These are phyloP conservation scores for Centrocercus urophasianus DNA, from an alignment of 2,113 vertebrate species.

Conservation along the genomic window DNA sequence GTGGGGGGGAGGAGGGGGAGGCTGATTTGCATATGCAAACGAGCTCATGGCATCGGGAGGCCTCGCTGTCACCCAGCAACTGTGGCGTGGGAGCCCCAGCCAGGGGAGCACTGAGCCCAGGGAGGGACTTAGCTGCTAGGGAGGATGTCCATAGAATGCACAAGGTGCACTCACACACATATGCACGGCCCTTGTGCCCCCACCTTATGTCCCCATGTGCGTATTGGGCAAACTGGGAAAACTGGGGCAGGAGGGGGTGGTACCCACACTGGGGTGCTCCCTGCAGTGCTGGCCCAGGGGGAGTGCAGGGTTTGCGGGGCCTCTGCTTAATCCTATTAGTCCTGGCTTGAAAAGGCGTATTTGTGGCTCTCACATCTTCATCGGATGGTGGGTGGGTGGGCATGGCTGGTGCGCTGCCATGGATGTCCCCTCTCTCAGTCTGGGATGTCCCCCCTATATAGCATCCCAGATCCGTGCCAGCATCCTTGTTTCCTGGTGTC, in stretches of 20 bases:
- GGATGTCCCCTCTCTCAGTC: background rate
- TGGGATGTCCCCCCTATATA: background rate
- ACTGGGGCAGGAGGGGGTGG: background rate
- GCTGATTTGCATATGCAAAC: conserved; percentile 63
- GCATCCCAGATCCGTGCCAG: background rate
- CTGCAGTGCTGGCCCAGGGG: background rate
- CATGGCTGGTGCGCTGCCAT: background rate
- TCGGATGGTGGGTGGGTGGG: background rate
- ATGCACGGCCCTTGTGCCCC: rapidly evolving
- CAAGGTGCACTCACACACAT: rapidly evolving
- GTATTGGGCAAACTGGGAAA: background rate
- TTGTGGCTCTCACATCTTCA: conserved; percentile 20
- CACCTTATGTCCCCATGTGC: rapidly evolving
- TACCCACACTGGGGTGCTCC: background rate
- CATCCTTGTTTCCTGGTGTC: background rate
- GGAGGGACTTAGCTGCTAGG: background rate
- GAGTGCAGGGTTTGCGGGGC: rapidly evolving
- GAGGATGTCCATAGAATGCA: background rate
- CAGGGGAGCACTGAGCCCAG: background rate
- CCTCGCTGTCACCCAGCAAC: conserved; percentile 58
- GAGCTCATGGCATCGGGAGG: conserved; percentile 48
- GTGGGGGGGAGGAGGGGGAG: background rate
- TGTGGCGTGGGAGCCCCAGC: background rate
- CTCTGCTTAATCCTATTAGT: conserved; percentile 60
- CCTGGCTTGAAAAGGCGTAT: conserved; percentile 49